Base-by-base conservation (phyloP, 2,113 vertebrate species). In the Chelonoidis abingdonii region DNA sequence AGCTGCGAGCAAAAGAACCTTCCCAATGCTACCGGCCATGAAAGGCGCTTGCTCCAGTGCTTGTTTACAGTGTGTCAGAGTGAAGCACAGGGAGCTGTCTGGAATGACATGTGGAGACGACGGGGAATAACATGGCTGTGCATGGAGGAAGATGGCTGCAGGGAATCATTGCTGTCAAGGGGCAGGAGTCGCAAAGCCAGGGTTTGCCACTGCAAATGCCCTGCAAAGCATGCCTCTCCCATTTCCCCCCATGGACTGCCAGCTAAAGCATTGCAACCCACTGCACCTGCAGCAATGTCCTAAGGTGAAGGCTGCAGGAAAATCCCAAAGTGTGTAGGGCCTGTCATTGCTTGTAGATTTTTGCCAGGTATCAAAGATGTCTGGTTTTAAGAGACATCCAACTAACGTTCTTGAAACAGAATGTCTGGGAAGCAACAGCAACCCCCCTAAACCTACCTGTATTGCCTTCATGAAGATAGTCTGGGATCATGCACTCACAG, bases 201-300 rank as follows among this genome's bases (percentile, higher is more conserved):
- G 49, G 0, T 19, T 44, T 87, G 29, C 0, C 38, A 3, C 50
- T 1, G 0, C 11, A 49, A 49, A 57, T 13, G 44, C 69, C 90
- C 47, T 25, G 29, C 50, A 56, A 4, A 22, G 27, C 1, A 7
- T 21, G 1, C 2, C 29, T 52, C 29, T 54, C 62, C 31, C 38
- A n/a, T 27, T 3, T 0, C 24, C 0, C 5, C 6, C 3, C 6
- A 27, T 4, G 41, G 38, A 6, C 24, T 47, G 41, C 24, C 41
- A 14, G 75, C 75, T 76, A 22, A 25, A 5, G 21, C 22, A 41
- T 8, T 25, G 38, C 72, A 6, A 11, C 41, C 72, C 16, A n/a
- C 16, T n/a, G 35, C 35, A 65, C 13, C 59, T 65, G 59, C 3
- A 0, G 31, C 59, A 65, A 10, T 35, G 59, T 65, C 31, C 29